Base-by-base conservation (phyloP, 2,113 vertebrate genomes). In the Dinomys branickii region DNA sequence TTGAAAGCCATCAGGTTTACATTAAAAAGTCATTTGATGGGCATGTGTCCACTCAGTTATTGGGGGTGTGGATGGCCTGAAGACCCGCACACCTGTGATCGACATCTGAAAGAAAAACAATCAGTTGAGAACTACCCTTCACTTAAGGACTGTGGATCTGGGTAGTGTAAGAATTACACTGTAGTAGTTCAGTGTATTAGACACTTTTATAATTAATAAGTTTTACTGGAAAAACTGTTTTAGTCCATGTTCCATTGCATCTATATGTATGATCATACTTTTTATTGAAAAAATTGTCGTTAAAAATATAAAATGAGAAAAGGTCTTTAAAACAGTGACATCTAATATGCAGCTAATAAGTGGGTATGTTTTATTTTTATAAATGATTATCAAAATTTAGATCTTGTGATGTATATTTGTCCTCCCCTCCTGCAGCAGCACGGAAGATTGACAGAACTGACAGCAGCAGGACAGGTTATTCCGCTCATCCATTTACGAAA, bases 361-460 rank as follows among this genome's bases (percentile, higher is more conserved):
- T 8, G 3, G 7, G 16, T n/a, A 3, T 7, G 58, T 59, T 67
- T 91, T 75, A 88, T 17, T 91, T 96, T 90, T 94, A 12, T 67
- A 58, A 91, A 35, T 84, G 19, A 93, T 85, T 95, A 96, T 54
- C 28, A 80, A 81, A 83, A 58, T 11, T 78, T 69, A 85, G 12
- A 44, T 4, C 26, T 69, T 91, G 11, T 35, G 35, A 93, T 26
- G 58, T 35, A 69, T 61, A 84, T 63, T 47, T 63, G 35, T 95
- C 24, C 9, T 5, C 10, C 54, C 0, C 3, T 84, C 52, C 38
- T 20, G 86, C 8, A 52, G 38, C n/a, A 81, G 61, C 50, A 90
- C 5, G 26, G 3, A 85, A 92, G 92, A 97, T 84, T 95, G 97
- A 95, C 88, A 92, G 61, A 63, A 63, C 81, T 94, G 94, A 92